Evolutionary conservation across 2,797 vertebrate genomes (phyloP).

Genomic region (Eupleurogrammus muticus): DNA sequence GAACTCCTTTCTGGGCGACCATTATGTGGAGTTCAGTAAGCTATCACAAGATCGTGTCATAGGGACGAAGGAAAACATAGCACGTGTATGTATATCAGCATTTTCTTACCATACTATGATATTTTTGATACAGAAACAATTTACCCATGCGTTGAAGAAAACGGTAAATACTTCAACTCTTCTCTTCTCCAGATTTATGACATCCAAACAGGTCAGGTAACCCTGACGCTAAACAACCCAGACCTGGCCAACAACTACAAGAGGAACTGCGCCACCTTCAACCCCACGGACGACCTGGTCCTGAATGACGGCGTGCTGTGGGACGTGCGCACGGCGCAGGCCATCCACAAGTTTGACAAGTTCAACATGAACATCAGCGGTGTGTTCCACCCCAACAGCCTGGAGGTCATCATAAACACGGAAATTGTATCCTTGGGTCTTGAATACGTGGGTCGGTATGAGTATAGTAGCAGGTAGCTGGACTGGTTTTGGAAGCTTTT

Average conservation of each 20-base stretch:
- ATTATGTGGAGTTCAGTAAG: slow-evolving; percentile 99
- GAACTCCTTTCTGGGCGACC: slow-evolving; percentile 98
- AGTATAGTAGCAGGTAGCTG: not conserved
- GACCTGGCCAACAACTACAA: slow-evolving; percentile 99
- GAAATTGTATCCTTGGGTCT: slow-evolving; percentile 95
- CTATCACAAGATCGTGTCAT: slow-evolving; percentile 98
- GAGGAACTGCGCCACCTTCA: slow-evolving; percentile 98
- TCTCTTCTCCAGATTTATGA: slow-evolving; percentile 92
- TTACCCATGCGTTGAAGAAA: not conserved
- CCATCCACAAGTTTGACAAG: slow-evolving; percentile 99
- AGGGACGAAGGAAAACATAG: slow-evolving; percentile 97
- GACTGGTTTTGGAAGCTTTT: not conserved
- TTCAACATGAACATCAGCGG: slow-evolving; percentile 99
- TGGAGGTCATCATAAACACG: slow-evolving; percentile 98
- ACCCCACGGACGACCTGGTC: slow-evolving; percentile 98
- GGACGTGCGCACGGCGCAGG: slow-evolving; percentile 97
- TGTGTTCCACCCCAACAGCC: slow-evolving; percentile 96
- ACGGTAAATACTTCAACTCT: not conserved
- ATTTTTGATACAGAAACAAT: not conserved
- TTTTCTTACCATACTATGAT: not conserved
- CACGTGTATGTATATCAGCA: slow-evolving; percentile 91
- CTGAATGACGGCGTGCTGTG: slow-evolving; percentile 98
- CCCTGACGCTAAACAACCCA: slow-evolving; percentile 97
- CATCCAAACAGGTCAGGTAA: slow-evolving; percentile 98
- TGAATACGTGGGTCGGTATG: not conserved